Evolutionary conservation across 2,797 vertebrate species (phyloP).

Genomic region (Phataginus tricuspis): DNA sequence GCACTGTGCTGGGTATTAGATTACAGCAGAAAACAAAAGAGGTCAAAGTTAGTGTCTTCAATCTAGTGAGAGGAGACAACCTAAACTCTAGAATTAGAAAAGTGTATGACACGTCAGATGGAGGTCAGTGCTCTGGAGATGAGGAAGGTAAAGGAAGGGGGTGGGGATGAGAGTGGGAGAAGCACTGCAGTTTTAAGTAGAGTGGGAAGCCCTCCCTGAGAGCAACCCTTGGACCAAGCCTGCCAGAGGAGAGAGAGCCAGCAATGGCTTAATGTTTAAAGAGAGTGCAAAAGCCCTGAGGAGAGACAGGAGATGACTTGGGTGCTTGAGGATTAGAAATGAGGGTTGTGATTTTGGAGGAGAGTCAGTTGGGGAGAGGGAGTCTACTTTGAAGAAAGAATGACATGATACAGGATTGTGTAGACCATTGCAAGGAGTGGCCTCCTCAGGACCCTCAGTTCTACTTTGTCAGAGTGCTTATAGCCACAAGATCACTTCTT

Average conservation of each 20-base stretch:
- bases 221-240: background rate
- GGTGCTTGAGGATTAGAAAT: background rate
- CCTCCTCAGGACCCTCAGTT: background rate
- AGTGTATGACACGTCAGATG: background rate
- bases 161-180: accelerated
- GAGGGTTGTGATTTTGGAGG: background rate
- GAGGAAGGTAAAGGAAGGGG: background rate
- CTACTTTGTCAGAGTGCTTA: background rate
- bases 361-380: background rate
- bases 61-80: background rate
- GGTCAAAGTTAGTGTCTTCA: background rate
- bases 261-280: background rate
- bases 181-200: background rate
- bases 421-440: accelerated
- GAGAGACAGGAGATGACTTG: background rate
- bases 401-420: background rate
- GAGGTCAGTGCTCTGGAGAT: background rate
- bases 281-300: background rate
- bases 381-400: background rate
- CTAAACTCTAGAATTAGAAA: background rate
- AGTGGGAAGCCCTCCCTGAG: background rate
- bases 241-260: background rate
- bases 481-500: background rate
- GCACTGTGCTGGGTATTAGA: background rate
- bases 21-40: background rate